Base-by-base conservation (phyloP, 2,797 vertebrate species). In the Clarias laeviceps region DNA sequence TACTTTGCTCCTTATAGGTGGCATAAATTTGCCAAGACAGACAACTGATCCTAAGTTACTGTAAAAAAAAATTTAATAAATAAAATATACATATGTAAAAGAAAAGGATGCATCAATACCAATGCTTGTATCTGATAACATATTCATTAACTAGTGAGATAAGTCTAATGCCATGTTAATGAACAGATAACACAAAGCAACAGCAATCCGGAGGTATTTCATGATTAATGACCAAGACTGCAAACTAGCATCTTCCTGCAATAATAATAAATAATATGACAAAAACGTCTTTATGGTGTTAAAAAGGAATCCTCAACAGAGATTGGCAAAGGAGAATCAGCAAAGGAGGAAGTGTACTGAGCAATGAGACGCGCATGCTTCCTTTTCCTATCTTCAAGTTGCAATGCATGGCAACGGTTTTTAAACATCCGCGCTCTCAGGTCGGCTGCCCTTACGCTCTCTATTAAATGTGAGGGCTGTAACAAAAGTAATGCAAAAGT, bases 1-100 rank as follows among this genome's bases (percentile, higher is more conserved):
- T 84, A 68, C 37, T 84, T 87, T 84, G 68, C 79, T 73, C 18
- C 20, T 34, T 32, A 56, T 40, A 56, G 59, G 64, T 29, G 62
- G 32, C 62, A 22, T 72, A 18, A 77, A 78, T 62, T 82, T 78
- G 80, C 56, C 72, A 54, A 61, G 70, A 59, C 69, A 86, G 62
- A 69, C 61, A 34, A 5, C 65, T 66, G 34, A 65, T 69, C 15
- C 8, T 82, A 45, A 57, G 72, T 72, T 76, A 62, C 24, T 56
- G 24, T 18, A 22, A 64, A 72, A 45, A 45, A 45, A 40, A 0
- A 6, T 37, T 18, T 4, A 61, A 66, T 17, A n/a, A 20, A 76
- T 59, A 69, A 34, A 34, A 34, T 5, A 7, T 40, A 7, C 6
- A 7, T 40, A 8, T 40, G 1, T 2, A 45, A 45, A 54, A 54